Conservation (phyloP, 2,888 invertebrate genomes). For the Eugnorisma glareosa region DNA sequence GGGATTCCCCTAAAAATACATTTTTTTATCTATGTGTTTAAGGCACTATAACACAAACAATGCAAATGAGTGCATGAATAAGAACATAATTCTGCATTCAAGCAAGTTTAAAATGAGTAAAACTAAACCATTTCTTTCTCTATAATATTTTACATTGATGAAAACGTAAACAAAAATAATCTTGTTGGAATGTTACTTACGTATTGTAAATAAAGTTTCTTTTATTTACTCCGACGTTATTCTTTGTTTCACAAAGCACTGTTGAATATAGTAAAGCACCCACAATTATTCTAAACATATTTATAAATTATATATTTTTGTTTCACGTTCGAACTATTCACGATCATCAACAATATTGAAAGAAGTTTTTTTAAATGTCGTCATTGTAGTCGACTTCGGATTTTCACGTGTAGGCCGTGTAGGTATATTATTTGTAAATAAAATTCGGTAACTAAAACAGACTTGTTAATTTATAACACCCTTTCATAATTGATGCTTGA, state of each 20-base stretch:
- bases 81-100: neutral
- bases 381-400: neutral
- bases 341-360: constrained; percentile 14
- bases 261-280: constrained; percentile 51
- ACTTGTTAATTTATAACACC: neutral
- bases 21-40: neutral
- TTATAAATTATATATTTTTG: constrained; percentile 13
- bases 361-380: constrained; percentile 4
- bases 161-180: constrained; percentile 53
- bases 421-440: neutral
- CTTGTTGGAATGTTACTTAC: constrained; percentile 72
- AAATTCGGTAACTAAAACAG: neutral
- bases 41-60: neutral
- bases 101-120: neutral
- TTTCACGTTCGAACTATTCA: constrained; percentile 23
- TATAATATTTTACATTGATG: neutral
- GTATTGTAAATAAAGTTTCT: constrained; percentile 79
- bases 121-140: neutral
- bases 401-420: neutral
- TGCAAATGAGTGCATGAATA: neutral
- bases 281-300: constrained; percentile 62
- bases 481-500: too few species aligned
- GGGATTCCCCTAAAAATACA: constrained; percentile 15
- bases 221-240: constrained; percentile 48
- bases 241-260: constrained; percentile 49